These are phyloP conservation scores for Tubulanus polymorphus DNA, from an alignment of 2,888 invertebrate species.

Conservation along the genomic window DNA sequence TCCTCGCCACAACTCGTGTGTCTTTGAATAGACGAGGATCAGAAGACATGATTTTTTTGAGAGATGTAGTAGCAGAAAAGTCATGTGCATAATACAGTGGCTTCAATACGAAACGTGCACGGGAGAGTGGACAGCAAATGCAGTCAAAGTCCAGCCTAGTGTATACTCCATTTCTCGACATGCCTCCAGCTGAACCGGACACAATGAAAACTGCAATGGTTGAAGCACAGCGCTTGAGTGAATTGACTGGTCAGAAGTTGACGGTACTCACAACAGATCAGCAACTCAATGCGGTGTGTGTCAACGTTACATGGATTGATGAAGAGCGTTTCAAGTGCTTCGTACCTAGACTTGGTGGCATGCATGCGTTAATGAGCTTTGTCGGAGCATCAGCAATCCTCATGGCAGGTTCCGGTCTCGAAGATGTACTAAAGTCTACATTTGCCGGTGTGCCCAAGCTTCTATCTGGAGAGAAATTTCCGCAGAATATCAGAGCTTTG, in stretches of 20 bases:
- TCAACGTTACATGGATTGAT: slow-evolving; percentile 22
- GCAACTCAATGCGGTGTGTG: slow-evolving; percentile 21
- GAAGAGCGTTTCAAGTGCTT: slow-evolving; percentile 16
- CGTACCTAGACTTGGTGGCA: slow-evolving; percentile 23
- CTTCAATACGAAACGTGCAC: slow-evolving; percentile 17
- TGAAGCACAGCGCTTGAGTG: slow-evolving; percentile 14
- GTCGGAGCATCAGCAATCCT: slow-evolving; percentile 21
- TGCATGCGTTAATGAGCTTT: slow-evolving; percentile 28
- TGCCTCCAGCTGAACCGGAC: slow-evolving; percentile 17
- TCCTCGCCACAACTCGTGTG: slow-evolving; percentile 4
- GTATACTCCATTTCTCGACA: slow-evolving; percentile 19
- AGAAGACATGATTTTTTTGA: slow-evolving; percentile 13
- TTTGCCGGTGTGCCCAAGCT: slow-evolving; percentile 24
- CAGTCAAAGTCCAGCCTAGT: slow-evolving; percentile 13
- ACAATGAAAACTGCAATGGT: slow-evolving; percentile 20
- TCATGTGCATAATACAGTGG: slow-evolving; percentile 15
- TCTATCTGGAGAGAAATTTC: slow-evolving; percentile 26
- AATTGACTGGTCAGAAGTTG: slow-evolving; percentile 10
- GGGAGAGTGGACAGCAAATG: slow-evolving; percentile 11
- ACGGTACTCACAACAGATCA: slow-evolving; percentile 18
- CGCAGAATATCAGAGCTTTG: slow-evolving; percentile 22
- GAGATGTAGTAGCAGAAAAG: not conserved
- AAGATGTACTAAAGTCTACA: slow-evolving; percentile 18
- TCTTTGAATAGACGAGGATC: not conserved
- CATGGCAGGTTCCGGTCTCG: slow-evolving; percentile 23